Conservation (phyloP, 2,797 vertebrate genomes). For the Arvicola amphibius region DNA sequence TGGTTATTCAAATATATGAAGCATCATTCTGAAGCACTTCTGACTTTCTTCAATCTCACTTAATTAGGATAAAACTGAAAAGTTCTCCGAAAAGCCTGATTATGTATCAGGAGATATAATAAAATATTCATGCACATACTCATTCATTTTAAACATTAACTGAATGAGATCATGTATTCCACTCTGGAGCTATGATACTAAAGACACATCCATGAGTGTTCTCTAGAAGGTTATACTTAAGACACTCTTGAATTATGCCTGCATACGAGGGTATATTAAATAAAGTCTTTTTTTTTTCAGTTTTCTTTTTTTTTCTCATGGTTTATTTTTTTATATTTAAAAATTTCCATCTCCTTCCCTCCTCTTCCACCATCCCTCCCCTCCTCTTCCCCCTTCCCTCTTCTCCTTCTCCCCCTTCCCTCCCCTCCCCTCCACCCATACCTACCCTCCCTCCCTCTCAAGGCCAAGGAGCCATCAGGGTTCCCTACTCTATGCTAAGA, state of each 20-base stretch:
- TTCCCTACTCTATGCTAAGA: too few relatives aligned
- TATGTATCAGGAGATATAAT: slow-evolving; percentile 1
- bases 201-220: not conserved
- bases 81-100: not conserved
- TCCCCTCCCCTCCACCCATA: too few relatives aligned
- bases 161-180: slow-evolving; percentile 8
- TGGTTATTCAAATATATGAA: not conserved
- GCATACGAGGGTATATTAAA: not conserved
- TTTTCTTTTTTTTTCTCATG: too few relatives aligned
- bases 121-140: not conserved
- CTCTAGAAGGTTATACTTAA: not conserved
- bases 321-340: too few relatives aligned
- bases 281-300: too few relatives aligned
- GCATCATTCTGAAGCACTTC: not conserved
- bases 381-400: too few relatives aligned
- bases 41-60: not conserved
- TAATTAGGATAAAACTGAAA: not conserved
- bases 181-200: not conserved
- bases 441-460: too few relatives aligned
- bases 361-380: too few relatives aligned
- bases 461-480: too few relatives aligned
- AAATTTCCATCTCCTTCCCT: too few relatives aligned
- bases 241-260: not conserved
- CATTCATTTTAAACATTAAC: slow-evolving; percentile 21
- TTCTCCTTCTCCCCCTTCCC: too few relatives aligned